Percentiles rank a stretch among this genome's conserved stretches.
These are phyloP conservation scores for Holothuria scabra DNA, from an alignment of 53 echinoderm and acorn worm genomes.

Conservation along the genomic window DNA sequence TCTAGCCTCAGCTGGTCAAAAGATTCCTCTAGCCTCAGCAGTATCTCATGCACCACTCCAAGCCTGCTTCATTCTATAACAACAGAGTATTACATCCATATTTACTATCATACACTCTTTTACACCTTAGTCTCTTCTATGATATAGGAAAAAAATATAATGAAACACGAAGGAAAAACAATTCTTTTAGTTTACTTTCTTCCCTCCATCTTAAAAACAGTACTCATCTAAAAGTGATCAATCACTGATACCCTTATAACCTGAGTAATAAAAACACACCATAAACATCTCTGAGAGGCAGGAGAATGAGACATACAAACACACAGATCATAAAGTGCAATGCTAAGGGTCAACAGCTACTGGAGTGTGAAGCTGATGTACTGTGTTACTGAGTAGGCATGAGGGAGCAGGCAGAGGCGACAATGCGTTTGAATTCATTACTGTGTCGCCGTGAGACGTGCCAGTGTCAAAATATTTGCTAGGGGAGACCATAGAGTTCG, in stretches of 20 bases:
- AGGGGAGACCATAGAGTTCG: constrained; percentile 7
- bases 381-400: constrained; percentile 9
- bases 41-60: no score
- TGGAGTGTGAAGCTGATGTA: constrained; percentile 19
- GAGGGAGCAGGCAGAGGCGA: constrained; percentile 30
- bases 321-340: constrained; percentile 10
- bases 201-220: no score
- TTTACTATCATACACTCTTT: no score
- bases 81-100: no score
- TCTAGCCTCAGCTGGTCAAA: no score
- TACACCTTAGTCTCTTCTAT: no score
- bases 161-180: no score
- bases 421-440: constrained; percentile 35
- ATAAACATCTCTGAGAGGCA: constrained; percentile 13
- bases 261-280: constrained; percentile 32
- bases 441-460: constrained; percentile 9
- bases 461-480: constrained; percentile 32
- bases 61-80: no score
- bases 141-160: no score
- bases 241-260: constrained; percentile 30
- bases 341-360: constrained; percentile 24
- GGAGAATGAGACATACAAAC: background rate
- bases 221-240: constrained; percentile 24
- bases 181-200: no score
- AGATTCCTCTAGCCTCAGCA: no score